These are phyloP conservation scores for Isichthys henryi DNA, from an alignment of 2,113 vertebrate species.

Conservation along the genomic window DNA sequence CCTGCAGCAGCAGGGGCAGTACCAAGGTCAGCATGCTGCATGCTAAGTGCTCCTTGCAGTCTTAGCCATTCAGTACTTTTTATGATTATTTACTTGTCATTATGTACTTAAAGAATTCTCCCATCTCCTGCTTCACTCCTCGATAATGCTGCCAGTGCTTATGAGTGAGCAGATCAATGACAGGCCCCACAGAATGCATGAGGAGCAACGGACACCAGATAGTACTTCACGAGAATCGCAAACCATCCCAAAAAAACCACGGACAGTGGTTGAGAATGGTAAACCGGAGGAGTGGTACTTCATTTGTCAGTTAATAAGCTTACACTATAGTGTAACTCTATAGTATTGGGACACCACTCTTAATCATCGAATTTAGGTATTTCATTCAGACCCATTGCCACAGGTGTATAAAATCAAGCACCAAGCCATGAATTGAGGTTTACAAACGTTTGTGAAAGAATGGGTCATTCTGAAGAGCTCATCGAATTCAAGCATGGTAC, in stretches of 20 bases:
- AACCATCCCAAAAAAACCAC: background rate
- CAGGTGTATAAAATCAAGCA: background rate
- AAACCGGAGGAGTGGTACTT: background rate
- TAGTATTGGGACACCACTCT: background rate
- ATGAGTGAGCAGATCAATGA: background rate
- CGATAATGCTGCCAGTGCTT: background rate
- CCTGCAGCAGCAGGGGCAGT: background rate
- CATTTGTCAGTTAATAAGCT: background rate
- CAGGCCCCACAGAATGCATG: background rate
- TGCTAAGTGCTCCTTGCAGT: background rate
- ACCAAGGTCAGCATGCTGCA: background rate
- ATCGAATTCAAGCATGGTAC: background rate
- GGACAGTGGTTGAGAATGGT: background rate
- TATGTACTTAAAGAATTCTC: background rate
- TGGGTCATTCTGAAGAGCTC: background rate
- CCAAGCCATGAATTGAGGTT: background rate
- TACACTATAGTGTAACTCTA: background rate
- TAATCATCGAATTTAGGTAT: background rate
- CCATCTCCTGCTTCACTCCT: background rate
- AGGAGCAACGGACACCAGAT: too few relatives aligned
- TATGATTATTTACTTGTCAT: background rate
- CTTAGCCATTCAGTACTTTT: background rate
- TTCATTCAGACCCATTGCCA: background rate
- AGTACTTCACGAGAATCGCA: background rate
- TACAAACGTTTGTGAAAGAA: background rate